Conservation (phyloP, 1,140 invertebrate species). For the Acromyrmex heyeri region DNA sequence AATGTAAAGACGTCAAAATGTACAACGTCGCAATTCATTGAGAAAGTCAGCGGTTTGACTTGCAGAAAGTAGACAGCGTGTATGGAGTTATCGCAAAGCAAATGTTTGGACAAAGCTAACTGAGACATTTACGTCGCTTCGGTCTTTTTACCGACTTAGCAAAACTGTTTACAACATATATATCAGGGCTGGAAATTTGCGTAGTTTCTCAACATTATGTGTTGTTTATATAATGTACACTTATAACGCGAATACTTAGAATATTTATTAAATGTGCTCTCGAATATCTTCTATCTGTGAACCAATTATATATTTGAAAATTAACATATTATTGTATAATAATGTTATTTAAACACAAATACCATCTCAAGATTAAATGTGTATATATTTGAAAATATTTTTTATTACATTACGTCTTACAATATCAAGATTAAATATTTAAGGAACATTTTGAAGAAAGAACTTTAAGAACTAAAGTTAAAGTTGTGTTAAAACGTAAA, state of each 20-base stretch:
- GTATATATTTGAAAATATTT: neutral
- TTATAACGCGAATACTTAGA: neutral
- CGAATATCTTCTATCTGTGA: neutral
- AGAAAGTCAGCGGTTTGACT: slow-evolving; percentile 33
- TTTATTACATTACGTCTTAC: neutral
- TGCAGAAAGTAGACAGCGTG: slow-evolving; percentile 20
- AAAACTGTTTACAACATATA: slow-evolving; percentile 27
- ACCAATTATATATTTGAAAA: neutral
- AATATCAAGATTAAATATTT: neutral
- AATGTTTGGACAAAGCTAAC: slow-evolving; percentile 44
- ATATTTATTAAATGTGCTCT: slow-evolving; percentile 13
- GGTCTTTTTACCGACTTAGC: slow-evolving; percentile 7
- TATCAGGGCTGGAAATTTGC: neutral
- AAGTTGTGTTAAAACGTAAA: neutral
- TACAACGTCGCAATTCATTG: neutral
- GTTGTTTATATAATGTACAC: slow-evolving; percentile 1
- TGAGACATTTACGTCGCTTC: slow-evolving; percentile 19
- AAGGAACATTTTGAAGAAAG: neutral
- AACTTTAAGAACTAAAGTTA: neutral
- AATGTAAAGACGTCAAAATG: neutral
- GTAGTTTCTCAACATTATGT: slow-evolving; percentile 1
- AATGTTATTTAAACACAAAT: neutral
- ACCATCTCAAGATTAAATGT: neutral
- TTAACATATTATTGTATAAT: neutral
- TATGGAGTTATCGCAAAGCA: slow-evolving; percentile 35